Conservation (phyloP, 2,113 vertebrate genomes). For the Melanerpes aurifrons region DNA sequence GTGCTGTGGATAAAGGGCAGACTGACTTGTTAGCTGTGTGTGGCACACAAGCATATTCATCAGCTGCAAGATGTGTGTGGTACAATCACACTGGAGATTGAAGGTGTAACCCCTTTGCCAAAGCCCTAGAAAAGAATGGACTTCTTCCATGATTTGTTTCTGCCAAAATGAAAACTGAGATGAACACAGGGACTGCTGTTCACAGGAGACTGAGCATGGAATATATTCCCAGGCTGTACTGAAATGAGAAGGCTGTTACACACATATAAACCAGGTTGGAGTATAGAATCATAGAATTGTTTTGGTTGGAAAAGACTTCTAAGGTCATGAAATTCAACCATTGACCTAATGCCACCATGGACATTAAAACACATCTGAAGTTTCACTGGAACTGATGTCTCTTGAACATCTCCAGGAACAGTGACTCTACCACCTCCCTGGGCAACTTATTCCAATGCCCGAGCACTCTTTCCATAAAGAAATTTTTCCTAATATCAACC, state of each 20-base stretch:
- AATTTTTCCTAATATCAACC: too few species aligned
- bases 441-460: too few species aligned
- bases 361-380: too few species aligned
- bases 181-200: background rate
- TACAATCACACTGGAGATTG: background rate
- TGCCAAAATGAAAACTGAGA: background rate
- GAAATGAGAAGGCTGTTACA: background rate
- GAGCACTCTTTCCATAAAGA: too few species aligned
- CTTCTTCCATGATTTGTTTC: background rate
- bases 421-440: too few species aligned
- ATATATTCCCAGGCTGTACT: background rate
- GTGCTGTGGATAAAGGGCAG: background rate
- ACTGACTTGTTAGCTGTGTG: background rate
- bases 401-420: too few species aligned
- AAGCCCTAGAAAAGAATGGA: background rate
- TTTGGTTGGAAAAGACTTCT: too few species aligned
- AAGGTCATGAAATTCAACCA: too few species aligned
- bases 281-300: background rate
- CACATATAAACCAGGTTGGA: background rate
- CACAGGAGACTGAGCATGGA: accelerated
- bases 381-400: too few species aligned
- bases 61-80: background rate
- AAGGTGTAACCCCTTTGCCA: background rate
- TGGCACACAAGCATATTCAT: accelerated
- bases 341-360: too few species aligned